Conservation (phyloP, 2,797 vertebrate species). For the Macropodus opercularis region DNA sequence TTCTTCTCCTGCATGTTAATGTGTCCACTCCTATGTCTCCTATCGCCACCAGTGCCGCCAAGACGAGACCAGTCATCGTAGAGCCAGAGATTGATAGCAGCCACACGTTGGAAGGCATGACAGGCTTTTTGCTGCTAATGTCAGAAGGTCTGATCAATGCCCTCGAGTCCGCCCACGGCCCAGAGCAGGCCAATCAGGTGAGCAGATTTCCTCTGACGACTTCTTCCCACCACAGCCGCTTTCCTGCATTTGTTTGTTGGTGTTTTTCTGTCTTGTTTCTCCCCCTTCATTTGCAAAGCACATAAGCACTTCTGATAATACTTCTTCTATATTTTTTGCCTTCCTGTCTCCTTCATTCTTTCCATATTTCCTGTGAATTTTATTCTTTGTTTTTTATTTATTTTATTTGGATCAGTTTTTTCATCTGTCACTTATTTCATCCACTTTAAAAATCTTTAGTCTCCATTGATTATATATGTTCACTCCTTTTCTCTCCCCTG, state of each 20-base stretch:
- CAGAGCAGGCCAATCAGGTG: slow-evolving; percentile 97
- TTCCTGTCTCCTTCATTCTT: not conserved
- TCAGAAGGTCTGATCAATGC: slow-evolving; percentile 96
- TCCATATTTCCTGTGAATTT: no score
- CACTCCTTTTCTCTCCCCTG: no score
- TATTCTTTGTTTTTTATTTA: no score
- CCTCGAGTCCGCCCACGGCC: slow-evolving; percentile 92
- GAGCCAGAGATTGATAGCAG: slow-evolving; percentile 94
- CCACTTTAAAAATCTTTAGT: not conserved
- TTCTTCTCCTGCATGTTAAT: not conserved
- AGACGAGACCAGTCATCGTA: slow-evolving; percentile 89
- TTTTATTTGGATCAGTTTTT: not conserved
- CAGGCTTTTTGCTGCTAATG: slow-evolving; percentile 95
- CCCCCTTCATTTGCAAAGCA: not conserved
- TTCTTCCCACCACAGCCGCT: not conserved
- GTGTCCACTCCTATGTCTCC: not conserved
- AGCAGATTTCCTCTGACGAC: not conserved
- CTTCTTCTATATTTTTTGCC: not conserved
- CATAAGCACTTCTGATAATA: not conserved
- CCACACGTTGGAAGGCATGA: slow-evolving; percentile 88
- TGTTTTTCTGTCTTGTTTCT: not conserved
- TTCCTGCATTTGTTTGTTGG: not conserved
- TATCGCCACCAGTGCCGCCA: slow-evolving; percentile 82
- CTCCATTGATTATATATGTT: no score
- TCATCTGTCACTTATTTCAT: not conserved